Evolutionary conservation across 1,140 invertebrate genomes (phyloP).

Genomic region (fruit fly (Drosophila melanogaster)): DNA sequence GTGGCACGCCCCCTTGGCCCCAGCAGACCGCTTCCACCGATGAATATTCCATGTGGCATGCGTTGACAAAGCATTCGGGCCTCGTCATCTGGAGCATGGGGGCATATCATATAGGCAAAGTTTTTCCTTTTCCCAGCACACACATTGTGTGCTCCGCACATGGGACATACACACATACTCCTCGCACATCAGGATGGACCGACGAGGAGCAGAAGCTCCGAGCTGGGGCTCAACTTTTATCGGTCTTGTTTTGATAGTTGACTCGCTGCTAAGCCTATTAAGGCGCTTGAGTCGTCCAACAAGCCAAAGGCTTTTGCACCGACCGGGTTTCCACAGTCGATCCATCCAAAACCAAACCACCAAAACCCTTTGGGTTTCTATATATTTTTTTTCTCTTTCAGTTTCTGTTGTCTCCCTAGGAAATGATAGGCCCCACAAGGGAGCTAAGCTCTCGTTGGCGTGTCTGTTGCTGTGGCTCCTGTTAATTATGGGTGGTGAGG

Average conservation of each 20-base stretch:
- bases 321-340: conserved; percentile 56
- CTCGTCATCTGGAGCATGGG: conserved; percentile 66
- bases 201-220: conserved; percentile 7
- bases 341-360: neutral
- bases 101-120: conserved; percentile 64
- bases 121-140: conserved; percentile 14
- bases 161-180: neutral
- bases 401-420: conserved; percentile 30
- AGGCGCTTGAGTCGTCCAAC: conserved; percentile 69
- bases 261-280: conserved; percentile 77
- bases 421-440: conserved; percentile 59
- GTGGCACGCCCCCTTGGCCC: conserved; percentile 20
- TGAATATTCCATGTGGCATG: conserved; percentile 54
- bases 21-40: neutral
- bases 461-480: conserved; percentile 42
- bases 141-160: conserved; percentile 9
- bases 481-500: conserved; percentile 68
- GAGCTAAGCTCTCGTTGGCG: conserved; percentile 52
- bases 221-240: conserved; percentile 60
- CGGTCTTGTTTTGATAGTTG: conserved; percentile 79
- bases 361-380: conserved; percentile 11
- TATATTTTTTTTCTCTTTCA: conserved; percentile 2
- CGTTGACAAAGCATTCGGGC: conserved; percentile 70
- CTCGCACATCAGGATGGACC: conserved; percentile 23
- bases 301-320: conserved; percentile 73